These are phyloP conservation scores for Helobdella robusta DNA, from an alignment of 2,888 invertebrate species.

Conservation along the genomic window DNA sequence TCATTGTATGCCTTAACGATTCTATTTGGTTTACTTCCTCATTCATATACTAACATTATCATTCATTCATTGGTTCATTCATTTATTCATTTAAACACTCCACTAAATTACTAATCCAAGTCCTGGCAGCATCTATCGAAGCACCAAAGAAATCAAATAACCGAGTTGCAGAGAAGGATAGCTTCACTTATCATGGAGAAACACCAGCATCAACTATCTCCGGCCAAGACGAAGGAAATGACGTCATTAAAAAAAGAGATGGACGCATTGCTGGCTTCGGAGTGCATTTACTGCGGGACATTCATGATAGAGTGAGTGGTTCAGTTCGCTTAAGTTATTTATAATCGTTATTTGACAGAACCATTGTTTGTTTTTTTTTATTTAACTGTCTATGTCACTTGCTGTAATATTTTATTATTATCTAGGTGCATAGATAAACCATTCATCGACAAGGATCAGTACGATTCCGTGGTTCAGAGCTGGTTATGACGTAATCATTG, in stretches of 20 bases:
- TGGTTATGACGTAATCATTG: no score
- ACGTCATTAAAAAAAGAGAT: conserved; percentile 60
- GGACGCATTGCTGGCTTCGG: conserved; percentile 77
- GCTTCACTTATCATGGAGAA: conserved; percentile 35
- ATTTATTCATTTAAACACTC: no score
- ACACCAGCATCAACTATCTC: not conserved
- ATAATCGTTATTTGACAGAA: no score
- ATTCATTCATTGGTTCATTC: no score
- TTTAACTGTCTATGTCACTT: not conserved
- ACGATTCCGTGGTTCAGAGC: conserved; percentile 27
- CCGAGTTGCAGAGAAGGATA: conserved; percentile 50
- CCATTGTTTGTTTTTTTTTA: no score
- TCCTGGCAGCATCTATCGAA: conserved; percentile 59
- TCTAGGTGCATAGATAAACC: conserved; percentile 73
- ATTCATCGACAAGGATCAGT: conserved; percentile 64
- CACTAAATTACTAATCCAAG: no score
- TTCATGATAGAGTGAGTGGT: conserved; percentile 64
- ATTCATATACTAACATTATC: no score
- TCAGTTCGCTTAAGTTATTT: no score
- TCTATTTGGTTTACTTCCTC: no score
- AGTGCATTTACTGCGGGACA: conserved; percentile 86
- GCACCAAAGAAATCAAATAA: conserved; percentile 53
- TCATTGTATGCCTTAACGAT: no score
- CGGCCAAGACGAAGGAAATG: not conserved
- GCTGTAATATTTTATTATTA: conserved; percentile 12